Conservation (phyloP, 1,140 invertebrate genomes). For the Pentalonia nigronervosa region DNA sequence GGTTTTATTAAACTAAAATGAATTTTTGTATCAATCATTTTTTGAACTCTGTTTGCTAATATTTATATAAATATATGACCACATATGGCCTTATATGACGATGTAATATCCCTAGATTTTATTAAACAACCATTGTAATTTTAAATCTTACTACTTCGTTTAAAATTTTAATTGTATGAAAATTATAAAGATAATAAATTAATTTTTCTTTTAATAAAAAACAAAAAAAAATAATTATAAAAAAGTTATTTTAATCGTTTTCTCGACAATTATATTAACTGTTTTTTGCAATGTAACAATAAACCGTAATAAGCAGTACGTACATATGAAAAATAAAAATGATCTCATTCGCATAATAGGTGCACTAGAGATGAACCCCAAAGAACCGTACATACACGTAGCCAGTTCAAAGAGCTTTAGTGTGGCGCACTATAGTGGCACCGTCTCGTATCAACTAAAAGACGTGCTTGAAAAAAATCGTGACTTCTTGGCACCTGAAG, state of each 20-base stretch:
- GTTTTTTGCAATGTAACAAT: not conserved
- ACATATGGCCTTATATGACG: too few relatives aligned
- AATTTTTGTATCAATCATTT: not conserved
- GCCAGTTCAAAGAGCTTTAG: conserved; percentile 75
- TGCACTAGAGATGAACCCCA: conserved; percentile 65
- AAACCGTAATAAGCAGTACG: not conserved
- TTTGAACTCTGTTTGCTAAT: too few relatives aligned
- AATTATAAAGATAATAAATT: not conserved
- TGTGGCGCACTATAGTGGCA: conserved; percentile 84
- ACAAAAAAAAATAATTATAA: too few relatives aligned
- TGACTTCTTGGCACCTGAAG: conserved; percentile 86
- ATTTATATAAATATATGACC: too few relatives aligned
- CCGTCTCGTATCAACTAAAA: conserved; percentile 79
- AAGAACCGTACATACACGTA: conserved; percentile 71
- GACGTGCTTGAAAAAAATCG: conserved; percentile 88
- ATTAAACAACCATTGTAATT: not conserved
- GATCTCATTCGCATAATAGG: conserved; percentile 64
- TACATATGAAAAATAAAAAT: not conserved
- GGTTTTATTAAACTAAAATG: not conserved
- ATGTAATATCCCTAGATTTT: too few relatives aligned
- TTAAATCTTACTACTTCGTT: not conserved
- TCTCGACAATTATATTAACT: not conserved
- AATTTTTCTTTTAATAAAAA: not conserved
- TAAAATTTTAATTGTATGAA: not conserved
- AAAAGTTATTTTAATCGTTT: not conserved